phyloP scores from a whole-genome alignment of 2,797 vertebrate genomes.

The Anabacerthia variegaticeps region DNA sequence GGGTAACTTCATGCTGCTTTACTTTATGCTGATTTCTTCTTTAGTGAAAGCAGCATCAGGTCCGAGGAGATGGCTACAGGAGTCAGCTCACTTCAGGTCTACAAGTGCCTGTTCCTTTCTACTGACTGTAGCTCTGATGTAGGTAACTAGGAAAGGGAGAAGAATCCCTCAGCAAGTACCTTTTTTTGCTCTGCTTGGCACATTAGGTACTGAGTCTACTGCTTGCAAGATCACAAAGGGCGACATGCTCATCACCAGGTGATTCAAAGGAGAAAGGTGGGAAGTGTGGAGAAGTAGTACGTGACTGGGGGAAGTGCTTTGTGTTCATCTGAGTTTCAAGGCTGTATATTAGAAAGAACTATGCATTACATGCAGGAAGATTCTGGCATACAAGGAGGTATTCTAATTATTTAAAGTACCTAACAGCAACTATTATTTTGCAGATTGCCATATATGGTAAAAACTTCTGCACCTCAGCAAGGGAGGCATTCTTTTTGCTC shows the following conservation, averaged over 20 bases:
- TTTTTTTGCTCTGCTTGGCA: neutral
- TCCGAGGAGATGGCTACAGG: neutral
- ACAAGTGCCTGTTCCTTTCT: neutral
- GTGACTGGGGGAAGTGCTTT: neutral
- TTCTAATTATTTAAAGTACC: neutral
- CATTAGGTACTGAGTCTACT: neutral
- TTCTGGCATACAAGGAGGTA: neutral
- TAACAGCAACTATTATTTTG: constrained; percentile 40
- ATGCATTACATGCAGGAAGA: neutral
- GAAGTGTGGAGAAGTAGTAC: neutral
- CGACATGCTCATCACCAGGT: neutral
- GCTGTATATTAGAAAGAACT: neutral
- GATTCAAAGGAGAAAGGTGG: neutral
- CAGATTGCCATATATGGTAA: constrained; percentile 97
- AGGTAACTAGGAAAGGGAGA: neutral
- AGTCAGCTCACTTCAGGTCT: neutral
- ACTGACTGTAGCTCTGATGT: neutral
- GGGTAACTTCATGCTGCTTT: neutral
- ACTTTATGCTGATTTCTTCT: neutral
- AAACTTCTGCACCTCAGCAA: constrained; percentile 93
- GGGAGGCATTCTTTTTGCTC: constrained; percentile 91
- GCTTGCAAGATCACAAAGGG: neutral
- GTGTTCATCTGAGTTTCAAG: neutral
- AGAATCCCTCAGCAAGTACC: neutral
- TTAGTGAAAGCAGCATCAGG: neutral